These are phyloP conservation scores for Cordilura impudica DNA, from an alignment of 2,888 invertebrate genomes.

Conservation along the genomic window DNA sequence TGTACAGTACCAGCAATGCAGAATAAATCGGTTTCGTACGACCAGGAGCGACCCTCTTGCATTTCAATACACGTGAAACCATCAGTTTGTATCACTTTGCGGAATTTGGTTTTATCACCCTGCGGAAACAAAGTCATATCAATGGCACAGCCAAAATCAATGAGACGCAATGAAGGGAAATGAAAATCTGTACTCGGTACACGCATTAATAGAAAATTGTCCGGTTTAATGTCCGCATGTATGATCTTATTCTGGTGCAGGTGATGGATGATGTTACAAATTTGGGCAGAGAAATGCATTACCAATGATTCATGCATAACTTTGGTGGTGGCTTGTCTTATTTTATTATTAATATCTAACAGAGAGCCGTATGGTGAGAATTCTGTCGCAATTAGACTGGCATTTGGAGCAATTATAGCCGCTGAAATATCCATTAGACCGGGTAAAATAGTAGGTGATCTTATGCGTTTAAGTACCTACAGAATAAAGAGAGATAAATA, in stretches of 20 bases:
- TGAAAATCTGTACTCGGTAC: conserved; percentile 82
- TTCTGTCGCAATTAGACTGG: conserved; percentile 90
- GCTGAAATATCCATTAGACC: conserved; percentile 89
- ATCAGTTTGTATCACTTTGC: conserved; percentile 86
- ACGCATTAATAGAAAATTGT: conserved; percentile 92
- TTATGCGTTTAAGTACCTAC: conserved; percentile 72
- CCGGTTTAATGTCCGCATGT: conserved; percentile 97
- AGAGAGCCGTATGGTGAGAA: conserved; percentile 91
- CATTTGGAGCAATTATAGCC: conserved; percentile 88
- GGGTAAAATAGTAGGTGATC: conserved; percentile 80
- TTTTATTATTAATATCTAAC: conserved; percentile 88
- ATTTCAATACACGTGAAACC: conserved; percentile 94
- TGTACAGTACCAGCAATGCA: conserved; percentile 94
- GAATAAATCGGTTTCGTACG: conserved; percentile 95
- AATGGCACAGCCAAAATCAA: conserved; percentile 97
- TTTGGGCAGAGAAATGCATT: conserved; percentile 89
- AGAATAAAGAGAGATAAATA: conserved; percentile 9
- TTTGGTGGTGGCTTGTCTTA: conserved; percentile 85
- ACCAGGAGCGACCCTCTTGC: conserved; percentile 94
- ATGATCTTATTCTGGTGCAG: conserved; percentile 93
- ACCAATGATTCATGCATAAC: conserved; percentile 86
- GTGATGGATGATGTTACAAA: conserved; percentile 89
- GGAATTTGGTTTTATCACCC: conserved; percentile 85
- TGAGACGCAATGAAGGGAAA: conserved; percentile 88
- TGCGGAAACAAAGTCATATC: conserved; percentile 93